phyloP scores from a whole-genome alignment of 2,797 vertebrate species.

The Tamandua tetradactyla region DNA sequence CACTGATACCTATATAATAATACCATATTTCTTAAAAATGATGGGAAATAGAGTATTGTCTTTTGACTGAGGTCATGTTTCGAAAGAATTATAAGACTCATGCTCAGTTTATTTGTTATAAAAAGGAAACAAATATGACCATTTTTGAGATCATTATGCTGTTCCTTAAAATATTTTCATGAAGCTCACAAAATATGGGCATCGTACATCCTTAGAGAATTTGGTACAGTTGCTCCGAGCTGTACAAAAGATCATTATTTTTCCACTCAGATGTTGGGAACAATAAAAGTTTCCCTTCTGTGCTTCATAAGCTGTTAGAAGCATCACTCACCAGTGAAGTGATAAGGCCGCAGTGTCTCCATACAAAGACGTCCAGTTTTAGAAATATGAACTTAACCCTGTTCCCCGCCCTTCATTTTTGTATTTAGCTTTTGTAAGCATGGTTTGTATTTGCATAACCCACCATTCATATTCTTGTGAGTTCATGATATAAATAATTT shows the following conservation, averaged over 20 bases:
- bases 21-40: constrained; percentile 84
- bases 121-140: constrained; percentile 80
- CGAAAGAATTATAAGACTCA: constrained; percentile 81
- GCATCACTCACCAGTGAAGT: constrained; percentile 80
- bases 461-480: constrained; percentile 84
- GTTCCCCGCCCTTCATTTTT: constrained; percentile 63
- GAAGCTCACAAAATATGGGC: constrained; percentile 50
- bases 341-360: constrained; percentile 76
- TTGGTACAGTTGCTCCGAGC: constrained; percentile 80
- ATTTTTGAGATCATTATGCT: constrained; percentile 48
- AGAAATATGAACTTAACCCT: constrained; percentile 83
- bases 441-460: constrained; percentile 83
- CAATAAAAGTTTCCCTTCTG: constrained; percentile 83
- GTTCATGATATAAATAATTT: constrained; percentile 86
- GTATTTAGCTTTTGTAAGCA: constrained; percentile 82
- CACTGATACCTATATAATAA: constrained; percentile 82
- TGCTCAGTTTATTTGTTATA: constrained; percentile 74
- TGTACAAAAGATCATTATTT: constrained; percentile 81
- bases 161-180: constrained; percentile 72
- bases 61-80: constrained; percentile 82
- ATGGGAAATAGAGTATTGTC: constrained; percentile 81
- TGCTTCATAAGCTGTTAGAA: constrained; percentile 81
- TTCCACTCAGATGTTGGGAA: constrained; percentile 84
- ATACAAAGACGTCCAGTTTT: constrained; percentile 81
- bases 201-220: constrained; percentile 85